Evolutionary conservation across 1,140 invertebrate species (phyloP).

Genomic region (Diorhabda sublineata): DNA sequence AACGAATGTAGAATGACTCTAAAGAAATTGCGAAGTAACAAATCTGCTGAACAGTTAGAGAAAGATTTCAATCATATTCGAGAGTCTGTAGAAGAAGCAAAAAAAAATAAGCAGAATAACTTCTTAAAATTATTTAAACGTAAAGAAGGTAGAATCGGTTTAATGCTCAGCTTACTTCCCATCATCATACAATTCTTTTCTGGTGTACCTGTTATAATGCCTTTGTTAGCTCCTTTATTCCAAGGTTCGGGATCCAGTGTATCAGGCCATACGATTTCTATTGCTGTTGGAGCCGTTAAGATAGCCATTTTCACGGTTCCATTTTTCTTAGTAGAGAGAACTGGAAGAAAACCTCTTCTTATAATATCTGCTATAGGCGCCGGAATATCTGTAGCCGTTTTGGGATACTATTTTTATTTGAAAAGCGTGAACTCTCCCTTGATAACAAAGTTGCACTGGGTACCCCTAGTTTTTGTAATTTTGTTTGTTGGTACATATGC

Average conservation of each 20-base stretch:
- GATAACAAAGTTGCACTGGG: conserved; percentile 28
- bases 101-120: neutral
- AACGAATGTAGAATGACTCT: neutral
- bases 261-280: neutral
- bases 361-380: neutral
- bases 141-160: neutral
- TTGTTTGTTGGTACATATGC: conserved; percentile 37
- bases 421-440: neutral
- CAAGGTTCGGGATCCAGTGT: neutral
- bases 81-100: neutral
- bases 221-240: conserved; percentile 1
- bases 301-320: neutral
- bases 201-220: neutral
- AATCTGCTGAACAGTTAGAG: neutral
- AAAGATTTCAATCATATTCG: neutral
- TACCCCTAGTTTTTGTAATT: conserved; percentile 36
- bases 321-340: neutral
- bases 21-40: conserved; percentile 8
- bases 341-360: conserved; percentile 7
- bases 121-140: neutral
- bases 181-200: neutral
- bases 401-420: conserved; percentile 11
- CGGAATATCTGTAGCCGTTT: neutral
- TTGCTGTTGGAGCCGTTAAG: neutral
- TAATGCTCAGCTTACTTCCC: neutral